Percentiles rank a stretch among this genome's conserved stretches.
Evolutionary conservation across 2,888 invertebrate species (phyloP).

Genomic region (Acanthosepion esculentum): DNA sequence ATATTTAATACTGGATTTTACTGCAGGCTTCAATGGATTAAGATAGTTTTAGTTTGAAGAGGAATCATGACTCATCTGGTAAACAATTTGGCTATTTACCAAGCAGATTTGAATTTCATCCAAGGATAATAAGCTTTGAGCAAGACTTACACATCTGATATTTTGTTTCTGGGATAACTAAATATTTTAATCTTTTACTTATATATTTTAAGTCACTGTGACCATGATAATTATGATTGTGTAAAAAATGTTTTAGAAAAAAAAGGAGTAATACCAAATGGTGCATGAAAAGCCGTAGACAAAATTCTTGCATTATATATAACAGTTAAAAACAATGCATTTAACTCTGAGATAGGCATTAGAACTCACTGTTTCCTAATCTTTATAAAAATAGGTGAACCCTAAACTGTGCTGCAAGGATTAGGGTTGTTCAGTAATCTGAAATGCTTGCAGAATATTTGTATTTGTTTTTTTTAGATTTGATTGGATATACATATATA

Average conservation of each 20-base stretch:
- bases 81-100: background rate
- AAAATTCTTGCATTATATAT: background rate
- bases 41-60: background rate
- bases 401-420: too few species aligned
- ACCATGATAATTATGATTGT: background rate
- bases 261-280: background rate
- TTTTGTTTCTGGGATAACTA: background rate
- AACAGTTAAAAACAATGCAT: too few species aligned
- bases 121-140: slow-evolving; percentile 18
- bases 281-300: background rate
- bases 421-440: too few species aligned
- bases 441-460: too few species aligned
- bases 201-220: background rate
- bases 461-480: too few species aligned
- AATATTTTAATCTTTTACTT: background rate
- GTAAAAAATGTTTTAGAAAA: background rate
- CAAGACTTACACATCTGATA: background rate
- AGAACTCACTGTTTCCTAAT: too few species aligned
- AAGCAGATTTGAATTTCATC: background rate
- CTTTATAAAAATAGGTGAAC: too few species aligned
- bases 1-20: too few species aligned
- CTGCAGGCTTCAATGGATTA: background rate
- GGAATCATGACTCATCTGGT: background rate
- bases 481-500: too few species aligned
- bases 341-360: too few species aligned